phyloP scores from a whole-genome alignment of 1,140 invertebrate genomes.

The Lasioglossum baleicum region DNA sequence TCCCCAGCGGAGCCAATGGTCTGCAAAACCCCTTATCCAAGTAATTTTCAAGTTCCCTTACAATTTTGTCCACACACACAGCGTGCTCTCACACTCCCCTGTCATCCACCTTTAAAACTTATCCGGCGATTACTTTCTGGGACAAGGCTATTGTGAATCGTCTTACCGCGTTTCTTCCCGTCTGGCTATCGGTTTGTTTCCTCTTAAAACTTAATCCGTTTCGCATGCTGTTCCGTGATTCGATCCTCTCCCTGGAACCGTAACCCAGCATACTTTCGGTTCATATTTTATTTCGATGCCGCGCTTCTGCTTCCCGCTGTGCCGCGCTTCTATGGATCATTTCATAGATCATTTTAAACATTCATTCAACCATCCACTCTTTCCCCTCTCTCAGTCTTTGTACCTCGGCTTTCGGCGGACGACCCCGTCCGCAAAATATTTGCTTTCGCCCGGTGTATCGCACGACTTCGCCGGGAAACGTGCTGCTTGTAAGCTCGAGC shows the following conservation, averaged over 20 bases:
- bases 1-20: too few relatives aligned
- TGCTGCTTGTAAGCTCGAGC: constrained; percentile 21
- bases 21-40: too few relatives aligned
- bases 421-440: constrained; percentile 22
- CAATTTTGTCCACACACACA: neutral
- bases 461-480: neutral
- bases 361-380: neutral
- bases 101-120: constrained; percentile 18
- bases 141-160: neutral
- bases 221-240: neutral
- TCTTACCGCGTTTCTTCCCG: neutral
- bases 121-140: constrained; percentile 19
- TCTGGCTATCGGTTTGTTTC: neutral
- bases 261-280: constrained; percentile 17
- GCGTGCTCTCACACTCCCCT: neutral
- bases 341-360: constrained; percentile 41
- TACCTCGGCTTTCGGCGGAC: neutral
- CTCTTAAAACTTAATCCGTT: constrained; percentile 7
- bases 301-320: neutral
- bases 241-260: neutral
- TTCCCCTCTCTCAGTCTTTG: too few relatives aligned
- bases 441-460: neutral
- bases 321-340: constrained; percentile 7
- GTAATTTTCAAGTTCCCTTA: too few relatives aligned
- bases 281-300: constrained; percentile 35